Evolutionary conservation across 1,140 invertebrate species (phyloP), one percentile per base, ranked within the genome.

Genomic region (Heliconius congener): DNA sequence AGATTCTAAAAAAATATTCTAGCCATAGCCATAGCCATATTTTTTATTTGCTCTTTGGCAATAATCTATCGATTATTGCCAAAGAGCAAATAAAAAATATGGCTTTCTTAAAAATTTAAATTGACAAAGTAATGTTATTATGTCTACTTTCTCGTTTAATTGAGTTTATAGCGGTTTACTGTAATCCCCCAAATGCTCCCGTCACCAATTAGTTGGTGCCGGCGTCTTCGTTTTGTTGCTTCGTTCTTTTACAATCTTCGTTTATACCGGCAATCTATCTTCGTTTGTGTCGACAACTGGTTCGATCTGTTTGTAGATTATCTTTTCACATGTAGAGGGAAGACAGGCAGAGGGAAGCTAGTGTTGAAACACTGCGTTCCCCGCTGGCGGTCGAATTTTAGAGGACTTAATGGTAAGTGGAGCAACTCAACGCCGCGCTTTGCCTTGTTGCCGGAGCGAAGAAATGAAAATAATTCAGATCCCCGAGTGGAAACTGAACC

Each of bases 121-220:
- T 66, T 30, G 11, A 30, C 23, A 66, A 66, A 66, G 27, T 77
- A 77, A 80, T 70, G 27, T 18, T 74, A 73, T 42, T 74, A 70
- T 73, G 16, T 71, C 50, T 34, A 42, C 74, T 84, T 81, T 80
- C 73, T 82, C 57, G 18, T 80, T 74, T 81, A 85, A 83, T 81
- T 77, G 77, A 80, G 71, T 82, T 73, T 77, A 82, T 80, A 60
- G 71, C 76, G 71, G 66, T 27, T 78, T 71, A 77, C 76, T 75
- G 76, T 81, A 78, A 81, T 76, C 79, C 73, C 70, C 55, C 73
- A 79, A 74, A 76, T 76, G 76, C 76, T 78, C 76, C 60, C 71
- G 80, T 73, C 42, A 85, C 79, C 81, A 88, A 88, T 88, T 86
- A 88, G 81, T 84, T 84, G 73, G 84, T 81, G 74, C 79, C 76